These are phyloP conservation scores for Coecobrya sp. DNA, from an alignment of 2,888 invertebrate genomes.

Conservation along the genomic window DNA sequence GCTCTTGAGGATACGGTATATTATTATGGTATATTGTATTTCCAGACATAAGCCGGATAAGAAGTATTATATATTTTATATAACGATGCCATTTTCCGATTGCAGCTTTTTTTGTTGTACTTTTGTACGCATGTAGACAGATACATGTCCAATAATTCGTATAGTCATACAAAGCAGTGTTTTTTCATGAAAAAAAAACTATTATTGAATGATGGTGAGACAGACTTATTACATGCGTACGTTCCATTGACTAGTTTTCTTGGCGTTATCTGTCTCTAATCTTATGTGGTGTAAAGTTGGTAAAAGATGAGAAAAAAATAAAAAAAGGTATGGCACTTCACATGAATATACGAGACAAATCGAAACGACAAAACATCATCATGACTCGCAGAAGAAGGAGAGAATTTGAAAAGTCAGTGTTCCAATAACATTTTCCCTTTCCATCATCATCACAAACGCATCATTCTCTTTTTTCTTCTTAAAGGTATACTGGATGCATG, in stretches of 20 bases:
- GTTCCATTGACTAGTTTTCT: constrained; percentile 64
- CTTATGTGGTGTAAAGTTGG: constrained; percentile 43
- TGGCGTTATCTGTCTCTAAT: constrained; percentile 38
- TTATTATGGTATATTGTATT: too few species aligned
- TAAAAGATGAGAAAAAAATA: constrained; percentile 25
- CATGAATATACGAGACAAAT: constrained; percentile 12
- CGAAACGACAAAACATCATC: constrained; percentile 21
- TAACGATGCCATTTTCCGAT: too few species aligned
- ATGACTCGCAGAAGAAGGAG: background rate
- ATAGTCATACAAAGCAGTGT: too few species aligned
- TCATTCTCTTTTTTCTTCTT: constrained; percentile 4
- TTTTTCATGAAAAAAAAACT: background rate
- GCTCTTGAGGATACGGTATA: background rate
- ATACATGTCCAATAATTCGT: too few species aligned
- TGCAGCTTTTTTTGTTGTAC: too few species aligned
- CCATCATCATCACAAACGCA: constrained; percentile 29
- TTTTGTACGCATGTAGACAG: too few species aligned
- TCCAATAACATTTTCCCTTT: constrained; percentile 46
- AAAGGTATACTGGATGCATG: background rate
- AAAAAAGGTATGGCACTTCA: constrained; percentile 57
- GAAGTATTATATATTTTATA: background rate
- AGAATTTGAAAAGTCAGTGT: constrained; percentile 22
- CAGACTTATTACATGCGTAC: constrained; percentile 35
- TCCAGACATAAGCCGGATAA: too few species aligned
- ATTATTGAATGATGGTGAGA: constrained; percentile 14